Evolutionary conservation across 2,797 vertebrate genomes (phyloP).

Genomic region (Alca torda): DNA sequence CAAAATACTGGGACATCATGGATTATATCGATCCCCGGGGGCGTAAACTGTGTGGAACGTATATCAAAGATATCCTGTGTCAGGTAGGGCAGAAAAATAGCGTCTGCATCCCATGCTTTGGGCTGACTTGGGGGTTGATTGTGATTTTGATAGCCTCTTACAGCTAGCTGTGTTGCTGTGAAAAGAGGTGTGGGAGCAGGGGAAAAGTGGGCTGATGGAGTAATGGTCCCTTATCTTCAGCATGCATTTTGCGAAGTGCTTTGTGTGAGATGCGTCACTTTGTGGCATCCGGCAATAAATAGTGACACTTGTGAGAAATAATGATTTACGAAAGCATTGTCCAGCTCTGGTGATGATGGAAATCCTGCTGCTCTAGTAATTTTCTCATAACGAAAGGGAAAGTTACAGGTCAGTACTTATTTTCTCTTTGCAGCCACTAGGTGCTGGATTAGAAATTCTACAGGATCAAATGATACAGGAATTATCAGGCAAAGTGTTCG

Average conservation of each 20-base stretch:
- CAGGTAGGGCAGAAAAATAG: conserved; percentile 76
- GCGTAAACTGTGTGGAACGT: conserved; percentile 73
- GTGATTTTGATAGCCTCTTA: background rate
- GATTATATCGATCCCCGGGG: conserved; percentile 72
- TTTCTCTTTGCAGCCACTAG: background rate
- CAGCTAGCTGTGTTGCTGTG: background rate
- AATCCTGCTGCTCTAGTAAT: background rate
- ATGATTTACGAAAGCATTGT: background rate
- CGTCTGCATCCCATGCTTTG: background rate
- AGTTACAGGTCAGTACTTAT: background rate
- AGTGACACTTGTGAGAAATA: background rate
- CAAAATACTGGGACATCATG: conserved; percentile 82
- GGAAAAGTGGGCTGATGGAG: background rate
- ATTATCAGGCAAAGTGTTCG: background rate
- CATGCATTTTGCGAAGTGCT: background rate
- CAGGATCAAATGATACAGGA: background rate
- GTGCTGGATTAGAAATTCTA: background rate
- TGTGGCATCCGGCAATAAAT: background rate
- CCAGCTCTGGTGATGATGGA: background rate
- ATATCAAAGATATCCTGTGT: conserved; percentile 85
- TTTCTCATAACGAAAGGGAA: background rate
- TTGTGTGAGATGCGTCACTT: background rate
- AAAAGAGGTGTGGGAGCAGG: background rate
- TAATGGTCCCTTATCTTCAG: background rate
- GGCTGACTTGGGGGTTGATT: background rate